Evolutionary conservation across 2,797 vertebrate genomes (phyloP), one percentile per base, ranked within the genome.

Genomic region (Clarias platycephalus): DNA sequence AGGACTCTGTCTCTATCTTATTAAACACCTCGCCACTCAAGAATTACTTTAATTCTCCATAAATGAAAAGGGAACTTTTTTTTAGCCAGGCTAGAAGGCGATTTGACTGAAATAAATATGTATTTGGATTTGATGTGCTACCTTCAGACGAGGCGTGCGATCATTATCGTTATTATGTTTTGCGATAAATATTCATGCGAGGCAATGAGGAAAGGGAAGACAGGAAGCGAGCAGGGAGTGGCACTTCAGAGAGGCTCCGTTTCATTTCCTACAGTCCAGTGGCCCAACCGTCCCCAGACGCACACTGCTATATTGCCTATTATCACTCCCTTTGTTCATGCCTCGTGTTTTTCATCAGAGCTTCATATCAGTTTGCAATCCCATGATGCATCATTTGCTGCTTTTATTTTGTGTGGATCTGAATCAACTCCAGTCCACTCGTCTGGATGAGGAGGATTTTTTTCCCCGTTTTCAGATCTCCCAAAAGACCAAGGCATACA

Each of bases 141-240:
- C 13, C 89, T 91, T 92, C 90, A 90, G 90, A 84, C 62, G 82
- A 74, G 83, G 76, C 81, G 80, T 89, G 86, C 86, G 91, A 94
- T 93, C 91, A 90, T 83, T 84, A 93, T 92, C 87, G 10, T 84
- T 88, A 90, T 92, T 91, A 89, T 92, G 87, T 88, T 67, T 63
- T 82, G 64, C 68, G 84, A 93, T 94, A 90, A 91, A 93, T 93
- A 94, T 94, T 94, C 92, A 94, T 93, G 90, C 91, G 87, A 86
- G 88, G 83, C 90, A 84, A 24, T 85, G 90, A 91, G 87, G 87
- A 91, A 91, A 85, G 86, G 81, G 83, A 57, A 66, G 76, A 83
- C 63, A 86, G 72, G 1, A 82, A 75, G 78, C 22, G 18, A 34
- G 55, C 16, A 44, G 83, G 57, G 88, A 89, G 88, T 86, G 84